These are phyloP conservation scores for Crioceris asparagi DNA, from an alignment of 2,888 invertebrate species.

Conservation along the genomic window DNA sequence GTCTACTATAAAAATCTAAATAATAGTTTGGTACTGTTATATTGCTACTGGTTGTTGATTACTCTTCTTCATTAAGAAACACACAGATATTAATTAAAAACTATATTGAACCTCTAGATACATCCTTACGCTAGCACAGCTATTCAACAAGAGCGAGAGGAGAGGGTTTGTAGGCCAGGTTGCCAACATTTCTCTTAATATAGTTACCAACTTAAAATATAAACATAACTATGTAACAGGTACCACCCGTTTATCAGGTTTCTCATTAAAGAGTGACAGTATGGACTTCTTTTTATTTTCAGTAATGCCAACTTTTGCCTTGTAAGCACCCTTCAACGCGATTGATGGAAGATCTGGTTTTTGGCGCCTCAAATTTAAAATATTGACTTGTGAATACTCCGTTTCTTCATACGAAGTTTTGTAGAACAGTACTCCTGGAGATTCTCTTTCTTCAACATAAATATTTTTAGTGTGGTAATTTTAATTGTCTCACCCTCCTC, in stretches of 20 bases:
- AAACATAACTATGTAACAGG: no score
- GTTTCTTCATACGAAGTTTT: neutral
- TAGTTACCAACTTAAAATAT: no score
- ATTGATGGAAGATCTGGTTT: neutral
- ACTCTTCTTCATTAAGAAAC: no score
- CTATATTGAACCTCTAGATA: no score
- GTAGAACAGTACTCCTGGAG: neutral
- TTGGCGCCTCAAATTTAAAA: neutral
- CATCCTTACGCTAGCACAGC: no score
- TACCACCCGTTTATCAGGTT: neutral
- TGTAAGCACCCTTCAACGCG: neutral
- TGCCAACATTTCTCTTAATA: no score
- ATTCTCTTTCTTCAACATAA: conserved; percentile 1
- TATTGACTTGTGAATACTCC: neutral
- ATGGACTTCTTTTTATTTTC: neutral
- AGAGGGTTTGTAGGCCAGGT: no score
- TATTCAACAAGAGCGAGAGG: no score
- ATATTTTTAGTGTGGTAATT: conserved; percentile 2
- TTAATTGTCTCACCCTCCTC: neutral
- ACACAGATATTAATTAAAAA: no score
- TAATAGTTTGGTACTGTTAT: no score
- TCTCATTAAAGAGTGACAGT: neutral
- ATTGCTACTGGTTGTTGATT: no score
- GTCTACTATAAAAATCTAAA: no score
- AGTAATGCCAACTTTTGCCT: neutral